Base-by-base conservation (phyloP, 2,797 vertebrate genomes). In the Sebastes baramenuke region DNA sequence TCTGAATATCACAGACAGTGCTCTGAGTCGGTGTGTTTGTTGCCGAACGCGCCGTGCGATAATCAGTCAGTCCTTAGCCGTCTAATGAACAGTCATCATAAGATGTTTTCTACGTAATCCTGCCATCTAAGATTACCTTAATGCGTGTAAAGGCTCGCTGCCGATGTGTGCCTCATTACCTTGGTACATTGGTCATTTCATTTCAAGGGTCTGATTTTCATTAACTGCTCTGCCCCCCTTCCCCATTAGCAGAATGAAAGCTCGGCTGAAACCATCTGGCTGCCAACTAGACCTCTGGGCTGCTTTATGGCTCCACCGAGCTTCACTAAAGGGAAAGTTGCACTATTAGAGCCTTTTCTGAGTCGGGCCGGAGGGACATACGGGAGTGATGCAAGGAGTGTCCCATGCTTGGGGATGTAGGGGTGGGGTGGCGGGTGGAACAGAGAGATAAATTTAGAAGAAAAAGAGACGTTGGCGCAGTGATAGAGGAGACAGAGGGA, bases 141-240 rank as follows among this genome's bases (percentile, higher is more conserved):
- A 91, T 92, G 94, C 93, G 85, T 92, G 93, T 95, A 92, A 91
- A 92, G 85, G 88, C 91, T 81, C 24, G 66, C 87, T 64, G 88
- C 75, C 56, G 88, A 92, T 88, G 88, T 90, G 90, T 83, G 89
- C 93, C 92, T 95, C 92, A 94, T 96, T 95, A 94, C 92, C 93
- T 94, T 92, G 85, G 90, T 93, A 94, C 91, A 92, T 94, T 92
- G 95, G 94, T 95, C 94, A 95, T 95, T 95, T 94, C 90, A 95
- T 96, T 95, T 95, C 95, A 94, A 93, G 91, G 92, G 84, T 87
- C 83, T 94, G 94, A 92, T 95, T 96, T 96, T 95, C 95, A 96
- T 96, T 95, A 95, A 93, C 93, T 90, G 84, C 81, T 83, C 75
- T 78, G 85, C 88, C 86, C 90, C 83, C 88, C 80, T 86, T 25